Conservation (phyloP, 2,888 invertebrate genomes). For the Tetramorium bicarinatum region DNA sequence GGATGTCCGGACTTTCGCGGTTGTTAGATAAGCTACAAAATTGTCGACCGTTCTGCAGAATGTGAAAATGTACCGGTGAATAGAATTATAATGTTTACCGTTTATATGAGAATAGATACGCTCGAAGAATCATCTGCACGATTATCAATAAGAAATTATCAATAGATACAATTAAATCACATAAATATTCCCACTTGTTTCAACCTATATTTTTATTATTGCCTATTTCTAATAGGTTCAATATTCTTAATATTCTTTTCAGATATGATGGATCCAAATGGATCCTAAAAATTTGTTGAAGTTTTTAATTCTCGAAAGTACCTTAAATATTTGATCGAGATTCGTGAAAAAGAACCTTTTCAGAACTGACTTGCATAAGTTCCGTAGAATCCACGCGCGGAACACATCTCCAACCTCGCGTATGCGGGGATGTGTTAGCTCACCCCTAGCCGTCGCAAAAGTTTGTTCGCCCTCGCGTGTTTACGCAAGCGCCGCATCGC, state of each 20-base stretch:
- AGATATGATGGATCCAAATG: neutral
- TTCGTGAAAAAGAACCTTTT: neutral
- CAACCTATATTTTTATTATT: neutral
- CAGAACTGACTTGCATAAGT: neutral
- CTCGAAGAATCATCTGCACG: neutral
- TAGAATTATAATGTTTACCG: neutral
- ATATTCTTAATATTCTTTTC: neutral
- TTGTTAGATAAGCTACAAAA: constrained; percentile 49
- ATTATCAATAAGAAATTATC: neutral
- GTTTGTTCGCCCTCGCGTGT: constrained; percentile 68
- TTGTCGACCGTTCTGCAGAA: constrained; percentile 15
- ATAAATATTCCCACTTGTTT: neutral
- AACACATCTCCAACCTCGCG: constrained; percentile 15
- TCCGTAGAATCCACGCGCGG: neutral
- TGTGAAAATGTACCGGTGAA: neutral
- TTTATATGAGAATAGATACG: neutral
- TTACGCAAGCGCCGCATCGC: constrained; percentile 73
- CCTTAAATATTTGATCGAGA: constrained; percentile 8
- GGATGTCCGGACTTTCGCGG: constrained; percentile 13
- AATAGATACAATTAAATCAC: neutral
- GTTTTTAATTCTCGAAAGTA: neutral
- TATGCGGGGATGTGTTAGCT: constrained; percentile 57
- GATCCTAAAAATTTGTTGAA: neutral
- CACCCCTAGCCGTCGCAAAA: constrained; percentile 68
- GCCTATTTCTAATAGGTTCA: neutral